Evolutionary conservation across 2,888 invertebrate species (phyloP).

Genomic region (Drosophila kanekoi): DNA sequence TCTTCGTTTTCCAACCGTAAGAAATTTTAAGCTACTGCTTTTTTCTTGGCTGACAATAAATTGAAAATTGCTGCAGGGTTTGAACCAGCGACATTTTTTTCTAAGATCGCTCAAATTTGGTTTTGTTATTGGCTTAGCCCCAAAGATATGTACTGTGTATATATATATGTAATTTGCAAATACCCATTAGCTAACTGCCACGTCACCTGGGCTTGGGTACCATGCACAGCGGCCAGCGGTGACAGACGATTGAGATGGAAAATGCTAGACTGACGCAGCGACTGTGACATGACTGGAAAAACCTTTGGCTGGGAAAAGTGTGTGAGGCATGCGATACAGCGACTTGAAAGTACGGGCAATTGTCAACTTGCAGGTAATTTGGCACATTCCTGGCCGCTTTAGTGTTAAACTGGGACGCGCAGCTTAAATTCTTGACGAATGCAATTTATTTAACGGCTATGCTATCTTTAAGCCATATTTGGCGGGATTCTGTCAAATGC

Average conservation of each 20-base stretch:
- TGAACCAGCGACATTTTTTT: too few relatives aligned
- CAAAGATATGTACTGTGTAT: background rate
- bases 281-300: constrained; percentile 53
- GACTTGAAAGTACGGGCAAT: constrained; percentile 15
- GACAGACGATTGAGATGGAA: constrained; percentile 56
- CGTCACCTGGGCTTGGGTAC: constrained; percentile 55
- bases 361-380: constrained; percentile 34
- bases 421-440: constrained; percentile 33
- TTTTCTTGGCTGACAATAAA: too few relatives aligned
- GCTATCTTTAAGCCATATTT: constrained; percentile 72
- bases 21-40: too few relatives aligned
- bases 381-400: constrained; percentile 39
- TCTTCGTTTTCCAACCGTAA: too few relatives aligned
- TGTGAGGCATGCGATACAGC: constrained; percentile 35
- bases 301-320: constrained; percentile 62
- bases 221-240: constrained; percentile 60
- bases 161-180: background rate
- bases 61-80: too few relatives aligned
- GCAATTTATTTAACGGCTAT: constrained; percentile 70
- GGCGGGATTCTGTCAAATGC: constrained; percentile 61
- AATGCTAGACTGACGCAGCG: constrained; percentile 24
- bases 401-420: constrained; percentile 29
- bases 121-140: too few relatives aligned
- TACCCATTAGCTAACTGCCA: constrained; percentile 50
- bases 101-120: too few relatives aligned